Conservation (phyloP, 1,140 invertebrate genomes). For the Sesamia nonagrioides region DNA sequence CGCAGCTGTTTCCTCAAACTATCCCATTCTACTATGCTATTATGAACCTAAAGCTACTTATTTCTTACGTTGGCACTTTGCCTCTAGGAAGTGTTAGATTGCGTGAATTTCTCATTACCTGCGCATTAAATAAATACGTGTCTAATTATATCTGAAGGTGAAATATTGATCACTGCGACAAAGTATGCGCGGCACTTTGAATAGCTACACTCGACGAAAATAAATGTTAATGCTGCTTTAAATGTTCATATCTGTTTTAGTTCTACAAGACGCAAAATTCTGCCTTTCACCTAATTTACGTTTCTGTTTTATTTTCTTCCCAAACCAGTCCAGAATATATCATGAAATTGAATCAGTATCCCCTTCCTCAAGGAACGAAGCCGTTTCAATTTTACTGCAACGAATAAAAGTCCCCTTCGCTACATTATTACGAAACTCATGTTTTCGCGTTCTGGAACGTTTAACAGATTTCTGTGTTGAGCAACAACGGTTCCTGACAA, state of each 20-base stretch:
- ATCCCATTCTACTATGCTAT: no score
- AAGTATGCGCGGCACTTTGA: not conserved
- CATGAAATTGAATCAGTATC: not conserved
- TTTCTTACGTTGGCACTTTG: slow-evolving; percentile 21
- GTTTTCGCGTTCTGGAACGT: slow-evolving; percentile 7
- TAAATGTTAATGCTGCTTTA: not conserved
- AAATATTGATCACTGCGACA: slow-evolving; percentile 6
- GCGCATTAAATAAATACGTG: slow-evolving; percentile 33
- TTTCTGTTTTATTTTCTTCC: not conserved
- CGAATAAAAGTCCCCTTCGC: not conserved
- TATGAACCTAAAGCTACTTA: not conserved
- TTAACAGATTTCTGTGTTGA: slow-evolving; percentile 32
- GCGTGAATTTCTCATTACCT: slow-evolving; percentile 28
- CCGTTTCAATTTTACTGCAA: not conserved
- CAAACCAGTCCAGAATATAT: not conserved
- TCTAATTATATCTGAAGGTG: slow-evolving; percentile 37
- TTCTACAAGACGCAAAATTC: not conserved
- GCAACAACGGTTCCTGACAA: slow-evolving; percentile 44
- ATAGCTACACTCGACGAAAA: slow-evolving; percentile 6
- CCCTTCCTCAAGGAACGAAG: not conserved
- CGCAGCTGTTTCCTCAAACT: slow-evolving; percentile 15
- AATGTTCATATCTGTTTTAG: not conserved
- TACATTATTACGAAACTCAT: slow-evolving; percentile 1
- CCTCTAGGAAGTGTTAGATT: slow-evolving; percentile 31
- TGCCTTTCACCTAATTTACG: no score